Conservation (phyloP, 1,140 invertebrate species). For the Panulirus ornatus region DNA sequence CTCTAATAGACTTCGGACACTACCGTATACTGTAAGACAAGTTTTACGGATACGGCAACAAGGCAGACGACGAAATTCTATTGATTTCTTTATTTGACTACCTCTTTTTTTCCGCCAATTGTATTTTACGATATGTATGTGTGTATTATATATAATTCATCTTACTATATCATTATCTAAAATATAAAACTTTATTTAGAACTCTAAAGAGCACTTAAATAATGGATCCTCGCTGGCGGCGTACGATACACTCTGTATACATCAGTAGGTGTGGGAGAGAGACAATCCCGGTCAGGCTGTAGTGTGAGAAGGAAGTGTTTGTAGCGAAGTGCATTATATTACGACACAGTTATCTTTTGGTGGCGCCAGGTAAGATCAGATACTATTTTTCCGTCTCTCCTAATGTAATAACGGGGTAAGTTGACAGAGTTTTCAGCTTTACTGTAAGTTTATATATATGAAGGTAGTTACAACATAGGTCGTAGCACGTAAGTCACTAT, state of each 20-base stretch:
- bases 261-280: not conserved
- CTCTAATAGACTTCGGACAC: too few relatives aligned
- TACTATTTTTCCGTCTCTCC: too few relatives aligned
- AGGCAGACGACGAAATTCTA: not conserved
- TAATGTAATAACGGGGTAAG: too few relatives aligned
- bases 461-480: too few relatives aligned
- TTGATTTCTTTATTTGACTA: not conserved
- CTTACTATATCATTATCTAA: not conserved
- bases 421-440: too few relatives aligned
- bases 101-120: too few relatives aligned
- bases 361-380: too few relatives aligned
- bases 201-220: not conserved
- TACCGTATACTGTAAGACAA: not conserved
- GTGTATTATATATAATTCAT: not conserved
- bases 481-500: too few relatives aligned
- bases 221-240: not conserved
- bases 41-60: not conserved
- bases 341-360: too few relatives aligned
- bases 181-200: not conserved
- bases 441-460: too few relatives aligned
- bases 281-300: not conserved
- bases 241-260: constrained; percentile 2
- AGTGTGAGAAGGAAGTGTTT: not conserved
- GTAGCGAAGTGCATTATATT: too few relatives aligned
- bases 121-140: not conserved